phyloP scores from a whole-genome alignment of 37 sponge, comb jelly and placozoan species.

The Beroe forskalii region DNA sequence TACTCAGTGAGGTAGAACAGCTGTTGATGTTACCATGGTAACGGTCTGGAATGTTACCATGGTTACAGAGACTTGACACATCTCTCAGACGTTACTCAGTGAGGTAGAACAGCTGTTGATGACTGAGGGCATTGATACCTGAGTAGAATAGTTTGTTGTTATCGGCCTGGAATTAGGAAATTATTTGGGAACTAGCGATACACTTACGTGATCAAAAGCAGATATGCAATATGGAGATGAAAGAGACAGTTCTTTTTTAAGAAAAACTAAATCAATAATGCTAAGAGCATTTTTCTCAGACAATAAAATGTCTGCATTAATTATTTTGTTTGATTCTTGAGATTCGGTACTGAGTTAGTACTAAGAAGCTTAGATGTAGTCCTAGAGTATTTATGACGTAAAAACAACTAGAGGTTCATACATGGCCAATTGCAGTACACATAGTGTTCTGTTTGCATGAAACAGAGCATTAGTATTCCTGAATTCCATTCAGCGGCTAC shows the following conservation, averaged over 20 bases:
- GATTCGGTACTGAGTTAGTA: too few relatives aligned
- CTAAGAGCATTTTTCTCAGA: too few relatives aligned
- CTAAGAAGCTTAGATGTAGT: too few relatives aligned
- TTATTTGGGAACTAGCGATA: background rate
- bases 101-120: constrained; percentile 14
- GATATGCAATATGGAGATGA: background rate
- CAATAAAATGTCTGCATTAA: too few relatives aligned
- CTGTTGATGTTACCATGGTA: too few relatives aligned
- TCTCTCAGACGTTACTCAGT: background rate
- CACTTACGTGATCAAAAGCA: background rate
- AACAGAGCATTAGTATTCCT: background rate
- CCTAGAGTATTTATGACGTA: too few relatives aligned
- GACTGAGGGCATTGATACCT: constrained; percentile 20
- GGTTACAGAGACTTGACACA: too few relatives aligned
- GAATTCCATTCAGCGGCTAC: too few relatives aligned
- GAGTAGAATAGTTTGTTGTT: background rate
- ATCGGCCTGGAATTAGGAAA: background rate
- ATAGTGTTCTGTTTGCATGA: background rate
- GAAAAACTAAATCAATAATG: too few relatives aligned
- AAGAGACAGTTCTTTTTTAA: background rate
- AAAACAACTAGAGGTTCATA: too few relatives aligned
- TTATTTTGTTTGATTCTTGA: too few relatives aligned
- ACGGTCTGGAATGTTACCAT: too few relatives aligned
- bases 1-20: background rate
- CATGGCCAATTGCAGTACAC: background rate